Base-by-base conservation (phyloP, 2,113 vertebrate species). In the Coregonus clupeaformis region DNA sequence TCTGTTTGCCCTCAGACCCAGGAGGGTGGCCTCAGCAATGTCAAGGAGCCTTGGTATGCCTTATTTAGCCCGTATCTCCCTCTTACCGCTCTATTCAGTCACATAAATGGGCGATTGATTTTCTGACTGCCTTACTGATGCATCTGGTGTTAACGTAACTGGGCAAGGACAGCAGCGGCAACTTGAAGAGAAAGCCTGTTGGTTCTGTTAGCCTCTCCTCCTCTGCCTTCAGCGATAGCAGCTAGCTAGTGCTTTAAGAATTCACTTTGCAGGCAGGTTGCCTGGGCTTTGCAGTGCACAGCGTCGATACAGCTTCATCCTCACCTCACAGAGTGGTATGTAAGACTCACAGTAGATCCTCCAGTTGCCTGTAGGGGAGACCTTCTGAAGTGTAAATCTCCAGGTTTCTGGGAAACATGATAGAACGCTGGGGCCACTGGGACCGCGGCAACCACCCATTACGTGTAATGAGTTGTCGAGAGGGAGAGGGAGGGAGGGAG, bases 181-280 rank as follows among this genome's bases (percentile, higher is more conserved):
- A 12, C 68, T 52, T 14, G 9, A 68, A 25, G 65, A 27, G 25
- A 64, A 36, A 18, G 49, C 14, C 42, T 69, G 55, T 20, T 20
- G 18, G 18, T 30, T 69, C 65, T 52, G 5, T 62, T 49, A 24
- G 12, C 22, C 68, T 81, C 52, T 69, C 25, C 2, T 22, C 49
- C 75, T 2, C 69, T 72, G 45, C 73, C 65, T 32, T 73, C 57
- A 72, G 84, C 72, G 25, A 65, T 63, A 25, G 29, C 49, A 71
- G 75, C 20, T 22, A 25, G 11, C 59, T 62, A 11, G n/a, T 7
- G 5, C 75, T 80, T 86, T 66, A 81, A 78, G 74, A 81, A 81
- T 77, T 80, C 76, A 74, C 81, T 83, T 85, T 82, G 77, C 74
- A 71, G 73, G 9, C 73, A 52, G 49, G 13, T 18, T 52, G 14